A percentile compares a stretch with the other conserved stretches of the same genome.
Evolutionary conservation across 1,140 invertebrate species (phyloP).

Genomic region (Drosophila tristis): DNA sequence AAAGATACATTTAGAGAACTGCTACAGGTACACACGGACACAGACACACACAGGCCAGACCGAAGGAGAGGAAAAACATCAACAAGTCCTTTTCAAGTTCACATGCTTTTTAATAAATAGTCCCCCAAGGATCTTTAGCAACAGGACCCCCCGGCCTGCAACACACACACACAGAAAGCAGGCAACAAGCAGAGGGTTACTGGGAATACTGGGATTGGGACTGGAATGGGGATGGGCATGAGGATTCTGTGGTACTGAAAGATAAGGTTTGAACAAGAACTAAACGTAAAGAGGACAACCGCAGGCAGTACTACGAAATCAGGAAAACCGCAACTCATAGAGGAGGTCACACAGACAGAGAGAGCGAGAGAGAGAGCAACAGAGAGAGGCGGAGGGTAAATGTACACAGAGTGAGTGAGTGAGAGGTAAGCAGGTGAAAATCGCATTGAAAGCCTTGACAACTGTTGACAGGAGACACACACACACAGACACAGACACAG

Average conservation of each 20-base stretch:
- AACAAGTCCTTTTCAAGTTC: slow-evolving; percentile 82
- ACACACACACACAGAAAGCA: not conserved
- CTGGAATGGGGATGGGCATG: not conserved
- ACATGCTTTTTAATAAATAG: slow-evolving; percentile 83
- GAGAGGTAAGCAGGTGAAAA: slow-evolving; percentile 68
- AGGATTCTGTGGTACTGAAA: slow-evolving; percentile 14
- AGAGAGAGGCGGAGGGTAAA: slow-evolving; percentile 18
- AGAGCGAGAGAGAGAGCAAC: slow-evolving; percentile 13
- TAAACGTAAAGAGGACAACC: slow-evolving; percentile 66
- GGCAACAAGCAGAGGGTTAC: not conserved
- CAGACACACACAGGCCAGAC: slow-evolving; percentile 23
- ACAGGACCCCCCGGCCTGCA: slow-evolving; percentile 28
- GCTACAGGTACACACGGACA: slow-evolving; percentile 20
- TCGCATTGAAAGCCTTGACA: slow-evolving; percentile 72
- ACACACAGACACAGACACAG: slow-evolving; percentile 20
- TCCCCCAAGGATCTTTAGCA: slow-evolving; percentile 74
- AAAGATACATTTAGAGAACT: slow-evolving; percentile 6
- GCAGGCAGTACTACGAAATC: slow-evolving; percentile 62
- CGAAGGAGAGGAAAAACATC: slow-evolving; percentile 48
- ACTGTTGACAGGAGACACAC: slow-evolving; percentile 68
- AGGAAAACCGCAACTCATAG: slow-evolving; percentile 53
- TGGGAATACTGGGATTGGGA: not conserved
- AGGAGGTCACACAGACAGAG: slow-evolving; percentile 35
- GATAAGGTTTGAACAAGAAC: slow-evolving; percentile 42
- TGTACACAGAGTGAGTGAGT: slow-evolving; percentile 17